Percentiles rank a stretch among this genome's conserved stretches.
These are phyloP conservation scores for Pyralis farinalis DNA, from an alignment of 2,888 invertebrate genomes.

Conservation along the genomic window DNA sequence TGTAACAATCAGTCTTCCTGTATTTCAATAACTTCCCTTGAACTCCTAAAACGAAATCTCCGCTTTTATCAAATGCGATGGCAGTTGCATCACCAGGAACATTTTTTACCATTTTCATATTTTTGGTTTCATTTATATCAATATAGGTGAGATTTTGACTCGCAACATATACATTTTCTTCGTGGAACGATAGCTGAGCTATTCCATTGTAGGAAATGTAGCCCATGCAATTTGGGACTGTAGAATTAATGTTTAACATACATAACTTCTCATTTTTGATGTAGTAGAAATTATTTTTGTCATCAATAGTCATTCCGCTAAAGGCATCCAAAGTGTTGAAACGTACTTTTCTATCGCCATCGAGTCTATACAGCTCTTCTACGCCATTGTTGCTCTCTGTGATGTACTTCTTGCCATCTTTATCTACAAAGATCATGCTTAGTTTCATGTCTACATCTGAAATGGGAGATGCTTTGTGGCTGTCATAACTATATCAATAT, in stretches of 20 bases:
- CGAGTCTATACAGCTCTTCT: constrained; percentile 52
- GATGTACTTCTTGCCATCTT: constrained; percentile 59
- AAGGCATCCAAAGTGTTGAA: constrained; percentile 47
- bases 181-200: constrained; percentile 57
- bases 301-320: constrained; percentile 57
- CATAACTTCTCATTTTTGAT: constrained; percentile 50
- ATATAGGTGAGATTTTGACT: constrained; percentile 51
- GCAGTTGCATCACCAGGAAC: constrained; percentile 51
- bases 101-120: constrained; percentile 44
- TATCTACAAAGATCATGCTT: constrained; percentile 58
- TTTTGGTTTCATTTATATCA: constrained; percentile 50
- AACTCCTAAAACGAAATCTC: constrained; percentile 51
- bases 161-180: constrained; percentile 50
- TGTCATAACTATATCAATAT: constrained; percentile 49
- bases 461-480: constrained; percentile 38
- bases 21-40: constrained; percentile 54
- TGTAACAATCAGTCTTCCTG: constrained; percentile 44
- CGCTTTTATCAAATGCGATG: constrained; percentile 53
- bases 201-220: constrained; percentile 50
- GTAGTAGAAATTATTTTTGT: constrained; percentile 61
- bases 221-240: constrained; percentile 41
- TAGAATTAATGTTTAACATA: constrained; percentile 42
- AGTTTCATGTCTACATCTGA: constrained; percentile 41
- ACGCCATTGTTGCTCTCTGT: constrained; percentile 52
- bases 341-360: constrained; percentile 47